Conservation (phyloP, 2,888 invertebrate species). For the Pocota personata region DNA sequence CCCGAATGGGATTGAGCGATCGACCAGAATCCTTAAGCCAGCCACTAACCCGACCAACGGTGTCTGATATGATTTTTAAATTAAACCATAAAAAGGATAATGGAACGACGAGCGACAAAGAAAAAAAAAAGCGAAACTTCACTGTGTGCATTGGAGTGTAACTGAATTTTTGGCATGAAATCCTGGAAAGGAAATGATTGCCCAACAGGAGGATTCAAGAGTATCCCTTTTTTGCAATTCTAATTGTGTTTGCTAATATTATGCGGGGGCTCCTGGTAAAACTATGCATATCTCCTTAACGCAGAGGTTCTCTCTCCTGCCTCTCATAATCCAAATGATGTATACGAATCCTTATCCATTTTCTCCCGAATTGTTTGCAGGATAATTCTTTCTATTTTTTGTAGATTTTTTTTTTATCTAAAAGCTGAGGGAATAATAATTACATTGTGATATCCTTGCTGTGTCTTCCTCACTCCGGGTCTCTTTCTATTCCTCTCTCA, state of each 20-base stretch:
- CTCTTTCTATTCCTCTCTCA: not conserved
- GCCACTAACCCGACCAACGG: constrained; percentile 66
- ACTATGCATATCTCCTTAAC: constrained; percentile 55
- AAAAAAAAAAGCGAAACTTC: not conserved
- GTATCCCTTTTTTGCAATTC: constrained; percentile 75
- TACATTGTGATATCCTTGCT: constrained; percentile 47
- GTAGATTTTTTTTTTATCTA: constrained; percentile 20
- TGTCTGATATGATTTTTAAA: constrained; percentile 73
- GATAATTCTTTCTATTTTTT: constrained; percentile 12
- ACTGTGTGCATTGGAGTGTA: constrained; percentile 56
- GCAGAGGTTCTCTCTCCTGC: constrained; percentile 7
- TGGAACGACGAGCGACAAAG: constrained; percentile 10
- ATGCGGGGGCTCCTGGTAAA: constrained; percentile 65
- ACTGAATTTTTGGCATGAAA: constrained; percentile 67
- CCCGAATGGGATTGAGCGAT: constrained; percentile 28
- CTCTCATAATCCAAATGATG: constrained; percentile 60
- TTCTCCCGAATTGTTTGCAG: constrained; percentile 59
- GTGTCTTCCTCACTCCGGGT: not conserved
- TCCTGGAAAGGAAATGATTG: constrained; percentile 51
- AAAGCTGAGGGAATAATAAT: constrained; percentile 68
- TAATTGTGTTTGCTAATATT: constrained; percentile 77
- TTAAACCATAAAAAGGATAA: constrained; percentile 73
- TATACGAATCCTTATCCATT: constrained; percentile 58
- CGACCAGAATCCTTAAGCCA: constrained; percentile 55
- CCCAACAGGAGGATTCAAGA: constrained; percentile 36